Percentiles rank a stretch among this genome's conserved stretches.
phyloP scores from a whole-genome alignment of 2,888 invertebrate genomes.

The Brassicogethes aeneus region DNA sequence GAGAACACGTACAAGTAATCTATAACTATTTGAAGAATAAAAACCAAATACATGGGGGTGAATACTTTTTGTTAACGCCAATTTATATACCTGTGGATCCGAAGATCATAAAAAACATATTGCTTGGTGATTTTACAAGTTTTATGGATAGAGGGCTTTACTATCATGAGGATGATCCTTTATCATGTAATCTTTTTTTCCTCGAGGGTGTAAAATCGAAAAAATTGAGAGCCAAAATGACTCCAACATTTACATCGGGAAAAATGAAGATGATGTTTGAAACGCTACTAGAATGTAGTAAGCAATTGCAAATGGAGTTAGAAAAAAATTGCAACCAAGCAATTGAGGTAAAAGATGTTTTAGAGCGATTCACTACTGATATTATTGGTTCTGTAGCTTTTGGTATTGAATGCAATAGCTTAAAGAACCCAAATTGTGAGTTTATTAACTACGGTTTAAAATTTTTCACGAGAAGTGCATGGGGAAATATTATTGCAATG shows the following conservation, averaged over 20 bases:
- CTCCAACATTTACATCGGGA: slow-evolving; percentile 55
- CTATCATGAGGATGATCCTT: slow-evolving; percentile 47
- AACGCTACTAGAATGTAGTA: slow-evolving; percentile 46
- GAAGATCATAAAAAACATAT: slow-evolving; percentile 35
- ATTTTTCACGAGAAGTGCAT: slow-evolving; percentile 10
- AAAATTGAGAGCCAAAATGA: slow-evolving; percentile 45
- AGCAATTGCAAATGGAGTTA: slow-evolving; percentile 43
- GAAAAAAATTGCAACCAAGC: slow-evolving; percentile 23
- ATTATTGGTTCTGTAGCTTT: slow-evolving; percentile 50
- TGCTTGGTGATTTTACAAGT: slow-evolving; percentile 47
- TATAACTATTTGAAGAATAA: background rate
- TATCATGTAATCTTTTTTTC: slow-evolving; percentile 49
- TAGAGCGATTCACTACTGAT: slow-evolving; percentile 48
- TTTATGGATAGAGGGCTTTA: slow-evolving; percentile 55
- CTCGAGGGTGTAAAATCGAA: slow-evolving; percentile 51
- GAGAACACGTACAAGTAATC: slow-evolving; percentile 9
- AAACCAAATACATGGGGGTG: slow-evolving; percentile 18
- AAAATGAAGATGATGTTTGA: slow-evolving; percentile 58
- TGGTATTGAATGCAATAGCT: slow-evolving; percentile 48
- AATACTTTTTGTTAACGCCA: slow-evolving; percentile 34
- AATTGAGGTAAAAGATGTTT: slow-evolving; percentile 39
- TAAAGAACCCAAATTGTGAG: slow-evolving; percentile 43
- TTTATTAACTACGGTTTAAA: slow-evolving; percentile 32
- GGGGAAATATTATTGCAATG: background rate
- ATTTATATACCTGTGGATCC: slow-evolving; percentile 22